Base-by-base conservation (phyloP, 1,140 invertebrate genomes). In the Notospermus geniculatus region DNA sequence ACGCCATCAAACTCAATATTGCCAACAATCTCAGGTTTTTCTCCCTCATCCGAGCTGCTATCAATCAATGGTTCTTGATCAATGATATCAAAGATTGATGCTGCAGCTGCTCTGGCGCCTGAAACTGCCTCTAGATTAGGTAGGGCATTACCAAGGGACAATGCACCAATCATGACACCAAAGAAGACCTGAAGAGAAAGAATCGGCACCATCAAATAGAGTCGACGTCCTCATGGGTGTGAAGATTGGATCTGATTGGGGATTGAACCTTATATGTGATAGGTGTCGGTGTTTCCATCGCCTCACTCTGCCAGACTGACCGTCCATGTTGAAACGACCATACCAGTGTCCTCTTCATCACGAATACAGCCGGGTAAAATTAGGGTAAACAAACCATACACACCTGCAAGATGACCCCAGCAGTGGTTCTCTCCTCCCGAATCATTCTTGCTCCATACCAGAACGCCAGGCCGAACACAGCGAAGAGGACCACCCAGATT, bases 1-100 rank as follows among this genome's bases (percentile, higher is more conserved):
- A 95, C 90, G 76, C 92, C 83, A 67, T 88, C 86, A 74, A 95
- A 95, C 64, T 88, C 84, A 46, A 96, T 88, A 68, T 87, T 81
- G 0, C 90, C 89, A 39, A 90, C 80, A 19, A 83, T 80, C 0
- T 85, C 83, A 1, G 86, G 85, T 54, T 85, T 86, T n/a, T 83
- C 74, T 17, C 91, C 91, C 22, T 79, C 75, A 0, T 84, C 80
- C 30, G 76, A 75, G 23, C 86, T 80, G 1, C 87, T 86, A 79
- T 93, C 88, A 41, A 94, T 93, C 30, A 83, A 79, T 0, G 91
- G 90, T 52, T 80, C 81, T 32, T 87, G 77, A 73, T 91, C 89
- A 39, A 95, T 87, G 13, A 94, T 85, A 39, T 85, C 79, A 74
- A 90, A 95, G 39, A 95, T 84, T 53, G 87, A 88, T 2, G 84